Evolutionary conservation across 2,888 invertebrate genomes (phyloP).

Genomic region (Leptinotarsa haldemani): DNA sequence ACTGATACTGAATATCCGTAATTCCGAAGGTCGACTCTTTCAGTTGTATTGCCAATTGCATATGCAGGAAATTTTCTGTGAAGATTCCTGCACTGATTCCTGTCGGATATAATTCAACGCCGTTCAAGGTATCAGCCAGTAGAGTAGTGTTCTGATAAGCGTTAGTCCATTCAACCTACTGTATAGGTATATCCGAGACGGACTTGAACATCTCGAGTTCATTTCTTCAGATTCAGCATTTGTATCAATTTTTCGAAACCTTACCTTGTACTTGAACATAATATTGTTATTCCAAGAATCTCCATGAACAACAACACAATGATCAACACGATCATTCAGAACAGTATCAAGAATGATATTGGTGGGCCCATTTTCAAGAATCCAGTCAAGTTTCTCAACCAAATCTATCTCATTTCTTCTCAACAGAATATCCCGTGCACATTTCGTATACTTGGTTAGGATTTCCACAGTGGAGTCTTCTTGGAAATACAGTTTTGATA

Average conservation of each 20-base stretch:
- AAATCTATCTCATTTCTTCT: constrained; percentile 26
- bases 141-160: no score
- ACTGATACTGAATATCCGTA: no score
- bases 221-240: no score
- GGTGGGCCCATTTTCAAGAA: constrained; percentile 21
- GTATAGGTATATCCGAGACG: no score
- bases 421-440: constrained; percentile 27
- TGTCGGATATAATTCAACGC: no score
- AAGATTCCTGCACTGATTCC: no score
- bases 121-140: no score
- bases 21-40: no score
- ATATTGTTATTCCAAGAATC: constrained; percentile 36
- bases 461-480: background rate
- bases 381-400: constrained; percentile 12
- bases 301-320: constrained; percentile 27
- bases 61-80: no score
- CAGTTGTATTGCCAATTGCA: no score
- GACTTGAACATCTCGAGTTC: no score
- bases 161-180: no score
- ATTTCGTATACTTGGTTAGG: constrained; percentile 10
- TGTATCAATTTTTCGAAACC: background rate
- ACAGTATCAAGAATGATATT: constrained; percentile 17
- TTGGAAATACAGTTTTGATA: constrained; percentile 14
- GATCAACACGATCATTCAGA: constrained; percentile 20
- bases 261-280: constrained; percentile 31